Evolutionary conservation across 2,797 vertebrate genomes (phyloP), one percentile per base, ranked within the genome.

Genomic region (Ciconia nigra): DNA sequence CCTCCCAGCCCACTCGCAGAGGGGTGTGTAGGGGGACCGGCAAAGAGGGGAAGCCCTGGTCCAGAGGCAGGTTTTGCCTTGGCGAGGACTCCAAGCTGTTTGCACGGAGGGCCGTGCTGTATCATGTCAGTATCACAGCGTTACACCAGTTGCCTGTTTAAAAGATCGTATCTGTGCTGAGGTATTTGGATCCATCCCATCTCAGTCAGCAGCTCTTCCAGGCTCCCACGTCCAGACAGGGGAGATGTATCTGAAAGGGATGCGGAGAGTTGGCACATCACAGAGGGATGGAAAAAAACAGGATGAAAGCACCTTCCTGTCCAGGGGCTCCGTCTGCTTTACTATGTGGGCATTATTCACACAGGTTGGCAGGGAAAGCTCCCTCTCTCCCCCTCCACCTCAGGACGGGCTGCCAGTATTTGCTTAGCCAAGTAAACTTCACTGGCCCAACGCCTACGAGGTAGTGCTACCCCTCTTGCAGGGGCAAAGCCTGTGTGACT

Each of bases 251-350:
- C 63, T 1, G 1, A 89, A 92, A 87, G 57, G 61, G 65, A 52
- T 42, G 18, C 3, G 1, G 35, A 42, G 28, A 11, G 1, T 31
- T 0, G 0, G 49, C 57, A 74, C 9, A 51, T 74, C 37, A 58
- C 33, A 51, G 41, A 41, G 8, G 14, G 33, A 61, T 78, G 49
- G 59, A 25, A 69, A 91, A 69, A 90, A 80, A 6, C 63, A 63
- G 41, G 72, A 63, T 57, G 28, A 66, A 90, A 86, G 33, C 37
- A 55, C 47, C 47, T 88, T 91, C 79, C 59, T 85, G 51, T 73
- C 80, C 76, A 83, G 20, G 13, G 52, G 17, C 26, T 89, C 61
- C 5, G 4, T 71, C 41, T 84, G 39, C 74, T 89, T 85, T 87
- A 29, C 52, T 81, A 65, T 65, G 42, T 69, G 51, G 35, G 29